Evolutionary conservation across 23 tunicate genomes (phyloP).

Genomic region (Botrylloides violaceus): DNA sequence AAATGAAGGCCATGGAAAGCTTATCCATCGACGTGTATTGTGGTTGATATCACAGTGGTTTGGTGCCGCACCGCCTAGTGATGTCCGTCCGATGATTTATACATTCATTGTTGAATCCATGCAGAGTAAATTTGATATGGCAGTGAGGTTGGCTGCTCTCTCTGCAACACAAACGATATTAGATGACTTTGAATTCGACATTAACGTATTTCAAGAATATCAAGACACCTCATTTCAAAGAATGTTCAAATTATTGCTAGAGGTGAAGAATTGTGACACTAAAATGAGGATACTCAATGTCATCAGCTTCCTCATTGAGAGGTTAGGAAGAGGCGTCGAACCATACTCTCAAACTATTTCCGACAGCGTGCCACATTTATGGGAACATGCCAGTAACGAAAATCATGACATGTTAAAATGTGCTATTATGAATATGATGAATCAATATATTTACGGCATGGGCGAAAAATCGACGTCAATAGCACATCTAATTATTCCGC

Average conservation of each 20-base stretch:
- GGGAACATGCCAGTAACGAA: constrained; percentile 45
- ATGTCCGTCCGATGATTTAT: constrained; percentile 16
- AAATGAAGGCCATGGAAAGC: constrained; percentile 31
- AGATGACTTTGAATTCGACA: constrained; percentile 71
- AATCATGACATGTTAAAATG: constrained; percentile 82
- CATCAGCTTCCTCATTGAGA: constrained; percentile 55
- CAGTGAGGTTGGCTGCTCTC: constrained; percentile 66
- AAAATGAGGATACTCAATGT: constrained; percentile 81
- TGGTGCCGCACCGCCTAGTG: constrained; percentile 41
- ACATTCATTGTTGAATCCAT: constrained; percentile 55
- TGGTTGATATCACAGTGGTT: constrained; percentile 74
- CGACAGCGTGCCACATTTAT: constrained; percentile 37
- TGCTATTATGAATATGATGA: constrained; percentile 11
- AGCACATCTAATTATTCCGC: constrained; percentile 11
- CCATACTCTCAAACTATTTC: constrained; percentile 36
- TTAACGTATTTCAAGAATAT: constrained; percentile 10
- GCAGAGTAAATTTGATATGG: constrained; percentile 41
- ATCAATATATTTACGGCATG: background rate
- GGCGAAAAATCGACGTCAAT: constrained; percentile 7
- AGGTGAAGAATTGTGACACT: constrained; percentile 50
- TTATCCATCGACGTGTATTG: constrained; percentile 65
- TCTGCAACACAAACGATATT: constrained; percentile 36
- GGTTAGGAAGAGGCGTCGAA: constrained; percentile 32
- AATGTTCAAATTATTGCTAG: constrained; percentile 36
- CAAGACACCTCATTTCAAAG: constrained; percentile 66